Conservation (phyloP, 2,888 invertebrate genomes). For the Nemapogon koenigi region DNA sequence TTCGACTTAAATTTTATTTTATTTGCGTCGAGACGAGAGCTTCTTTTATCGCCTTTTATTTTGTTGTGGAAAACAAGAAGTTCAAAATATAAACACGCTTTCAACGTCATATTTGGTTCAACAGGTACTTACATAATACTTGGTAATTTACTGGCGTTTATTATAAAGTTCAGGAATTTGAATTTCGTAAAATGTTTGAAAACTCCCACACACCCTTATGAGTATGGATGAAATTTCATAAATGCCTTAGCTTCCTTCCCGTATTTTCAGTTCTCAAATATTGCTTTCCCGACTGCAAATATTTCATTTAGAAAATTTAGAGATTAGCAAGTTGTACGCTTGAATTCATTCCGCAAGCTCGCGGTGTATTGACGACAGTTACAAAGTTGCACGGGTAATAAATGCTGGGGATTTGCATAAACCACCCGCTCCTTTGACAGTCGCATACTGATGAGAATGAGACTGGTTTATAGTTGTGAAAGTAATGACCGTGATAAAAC, state of each 20-base stretch:
- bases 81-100: no score
- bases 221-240: no score
- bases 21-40: conserved; percentile 29
- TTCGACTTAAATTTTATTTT: conserved; percentile 45
- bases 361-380: conserved; percentile 25
- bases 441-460: conserved; percentile 38
- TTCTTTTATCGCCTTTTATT: conserved; percentile 29
- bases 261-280: no score
- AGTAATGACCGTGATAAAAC: conserved; percentile 30
- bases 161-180: no score
- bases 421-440: conserved; percentile 36
- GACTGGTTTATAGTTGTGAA: conserved; percentile 24
- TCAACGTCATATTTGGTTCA: no score
- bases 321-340: conserved; percentile 38
- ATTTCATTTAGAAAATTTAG: no score
- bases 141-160: no score
- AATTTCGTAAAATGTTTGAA: no score
- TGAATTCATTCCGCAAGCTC: conserved; percentile 26
- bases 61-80: no score
- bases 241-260: not conserved
- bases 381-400: conserved; percentile 34
- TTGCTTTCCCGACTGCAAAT: no score
- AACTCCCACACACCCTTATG: no score
- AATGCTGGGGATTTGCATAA: conserved; percentile 43
- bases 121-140: no score